phyloP scores from a whole-genome alignment of 2,113 vertebrate species.

The Percopsis transmontana region DNA sequence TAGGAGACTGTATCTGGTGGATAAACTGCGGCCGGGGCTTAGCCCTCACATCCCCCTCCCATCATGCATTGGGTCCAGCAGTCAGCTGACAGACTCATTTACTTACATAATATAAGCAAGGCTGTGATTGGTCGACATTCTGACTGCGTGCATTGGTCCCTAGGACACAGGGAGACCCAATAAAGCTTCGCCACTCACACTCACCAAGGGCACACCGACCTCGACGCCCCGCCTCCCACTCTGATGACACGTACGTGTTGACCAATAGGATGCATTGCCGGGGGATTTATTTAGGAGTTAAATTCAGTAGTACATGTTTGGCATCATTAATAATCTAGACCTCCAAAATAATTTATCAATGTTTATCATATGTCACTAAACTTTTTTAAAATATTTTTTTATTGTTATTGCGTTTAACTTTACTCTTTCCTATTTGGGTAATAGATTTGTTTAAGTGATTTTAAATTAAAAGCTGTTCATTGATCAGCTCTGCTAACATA shows the following conservation, averaged over 20 bases:
- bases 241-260: constrained; percentile 85
- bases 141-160: constrained; percentile 15
- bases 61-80: background rate
- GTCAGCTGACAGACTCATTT: background rate
- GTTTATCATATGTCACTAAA: background rate
- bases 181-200: constrained; percentile 87
- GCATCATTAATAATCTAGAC: background rate
- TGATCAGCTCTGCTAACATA: no score
- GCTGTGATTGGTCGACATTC: background rate
- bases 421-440: background rate
- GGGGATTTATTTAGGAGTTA: no score
- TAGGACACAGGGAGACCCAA: constrained; percentile 88
- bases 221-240: constrained; percentile 85
- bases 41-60: no score
- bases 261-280: background rate
- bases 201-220: constrained; percentile 87
- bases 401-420: background rate
- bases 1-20: background rate
- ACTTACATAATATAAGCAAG: background rate
- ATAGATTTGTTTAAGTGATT: background rate
- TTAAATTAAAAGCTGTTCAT: background rate
- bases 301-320: no score
- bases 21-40: no score
- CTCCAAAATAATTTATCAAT: background rate
- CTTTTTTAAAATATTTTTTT: no score